Conservation (phyloP, 2,888 invertebrate genomes). For the Portevinia maculata region DNA sequence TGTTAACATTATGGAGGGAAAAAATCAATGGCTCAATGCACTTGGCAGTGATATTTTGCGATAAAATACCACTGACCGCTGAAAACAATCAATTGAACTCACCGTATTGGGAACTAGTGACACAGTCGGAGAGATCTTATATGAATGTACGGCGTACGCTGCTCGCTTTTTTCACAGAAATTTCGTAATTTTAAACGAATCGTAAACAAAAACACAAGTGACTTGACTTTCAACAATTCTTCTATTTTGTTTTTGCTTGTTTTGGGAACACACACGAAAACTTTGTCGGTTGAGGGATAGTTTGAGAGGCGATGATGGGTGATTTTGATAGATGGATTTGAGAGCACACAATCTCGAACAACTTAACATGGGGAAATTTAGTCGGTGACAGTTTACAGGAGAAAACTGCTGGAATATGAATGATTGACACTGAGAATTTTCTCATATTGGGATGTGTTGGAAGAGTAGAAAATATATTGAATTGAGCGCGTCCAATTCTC, state of each 20-base stretch:
- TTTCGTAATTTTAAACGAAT: slow-evolving; percentile 31
- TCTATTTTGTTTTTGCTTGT: not conserved
- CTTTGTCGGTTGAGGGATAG: slow-evolving; percentile 41
- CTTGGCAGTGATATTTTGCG: slow-evolving; percentile 8
- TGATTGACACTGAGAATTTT: not conserved
- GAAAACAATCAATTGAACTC: slow-evolving; percentile 62
- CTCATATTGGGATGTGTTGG: slow-evolving; percentile 21
- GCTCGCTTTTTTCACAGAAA: not conserved
- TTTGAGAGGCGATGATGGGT: slow-evolving; percentile 39
- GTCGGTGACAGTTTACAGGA: slow-evolving; percentile 1
- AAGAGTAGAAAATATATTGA: not conserved
- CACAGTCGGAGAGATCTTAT: not conserved
- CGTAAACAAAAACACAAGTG: slow-evolving; percentile 65
- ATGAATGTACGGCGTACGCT: not conserved
- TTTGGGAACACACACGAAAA: slow-evolving; percentile 60
- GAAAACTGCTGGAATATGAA: slow-evolving; percentile 26
- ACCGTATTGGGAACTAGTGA: slow-evolving; percentile 30
- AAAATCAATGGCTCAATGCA: slow-evolving; percentile 63
- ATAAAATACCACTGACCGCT: slow-evolving; percentile 33
- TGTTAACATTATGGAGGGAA: slow-evolving; percentile 35
- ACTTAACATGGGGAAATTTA: slow-evolving; percentile 22
- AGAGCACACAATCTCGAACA: slow-evolving; percentile 16
- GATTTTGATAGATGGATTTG: slow-evolving; percentile 22
- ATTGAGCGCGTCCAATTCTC: no score
- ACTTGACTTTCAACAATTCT: slow-evolving; percentile 15